Evolutionary conservation across 2,797 vertebrate species (phyloP).

Genomic region (Epinephelus coioides): DNA sequence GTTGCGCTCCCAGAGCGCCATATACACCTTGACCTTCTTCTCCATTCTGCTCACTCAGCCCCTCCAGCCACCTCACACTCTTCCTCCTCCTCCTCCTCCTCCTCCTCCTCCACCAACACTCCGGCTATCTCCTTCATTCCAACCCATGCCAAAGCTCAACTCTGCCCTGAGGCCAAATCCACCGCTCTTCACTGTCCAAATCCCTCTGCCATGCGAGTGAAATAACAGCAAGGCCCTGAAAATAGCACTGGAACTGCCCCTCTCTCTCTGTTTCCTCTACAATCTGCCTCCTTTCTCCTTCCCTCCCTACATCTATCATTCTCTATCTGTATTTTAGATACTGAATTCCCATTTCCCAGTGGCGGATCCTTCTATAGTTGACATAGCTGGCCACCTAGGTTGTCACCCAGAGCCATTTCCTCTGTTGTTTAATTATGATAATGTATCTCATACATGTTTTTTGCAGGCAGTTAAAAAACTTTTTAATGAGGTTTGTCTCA

Average conservation of each 20-base stretch:
- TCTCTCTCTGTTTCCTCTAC: slow-evolving; percentile 22
- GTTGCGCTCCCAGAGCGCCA: slow-evolving; percentile 12
- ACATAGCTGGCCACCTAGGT: too few species aligned
- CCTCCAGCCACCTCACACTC: slow-evolving; percentile 38
- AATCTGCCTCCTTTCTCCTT: slow-evolving; percentile 12
- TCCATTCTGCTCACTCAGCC: slow-evolving; percentile 43
- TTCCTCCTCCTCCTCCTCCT: slow-evolving; percentile 35
- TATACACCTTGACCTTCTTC: slow-evolving; percentile 65
- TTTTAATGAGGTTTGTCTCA: slow-evolving; percentile 7
- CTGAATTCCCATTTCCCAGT: background rate
- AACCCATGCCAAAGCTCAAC: slow-evolving; percentile 60
- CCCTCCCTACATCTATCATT: background rate
- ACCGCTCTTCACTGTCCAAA: slow-evolving; percentile 70
- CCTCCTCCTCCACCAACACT: background rate
- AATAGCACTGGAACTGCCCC: slow-evolving; percentile 37
- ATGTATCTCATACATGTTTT: background rate
- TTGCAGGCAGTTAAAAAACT: slow-evolving; percentile 1
- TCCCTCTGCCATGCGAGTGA: slow-evolving; percentile 69
- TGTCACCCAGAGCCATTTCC: too few species aligned
- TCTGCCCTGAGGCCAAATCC: slow-evolving; percentile 73
- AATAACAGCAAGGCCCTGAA: slow-evolving; percentile 66
- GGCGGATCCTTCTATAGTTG: too few species aligned
- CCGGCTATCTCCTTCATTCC: slow-evolving; percentile 44
- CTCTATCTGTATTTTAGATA: background rate
- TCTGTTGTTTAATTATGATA: background rate